phyloP scores from a whole-genome alignment of 2,797 vertebrate genomes.

The Passerculus sandwichensis region DNA sequence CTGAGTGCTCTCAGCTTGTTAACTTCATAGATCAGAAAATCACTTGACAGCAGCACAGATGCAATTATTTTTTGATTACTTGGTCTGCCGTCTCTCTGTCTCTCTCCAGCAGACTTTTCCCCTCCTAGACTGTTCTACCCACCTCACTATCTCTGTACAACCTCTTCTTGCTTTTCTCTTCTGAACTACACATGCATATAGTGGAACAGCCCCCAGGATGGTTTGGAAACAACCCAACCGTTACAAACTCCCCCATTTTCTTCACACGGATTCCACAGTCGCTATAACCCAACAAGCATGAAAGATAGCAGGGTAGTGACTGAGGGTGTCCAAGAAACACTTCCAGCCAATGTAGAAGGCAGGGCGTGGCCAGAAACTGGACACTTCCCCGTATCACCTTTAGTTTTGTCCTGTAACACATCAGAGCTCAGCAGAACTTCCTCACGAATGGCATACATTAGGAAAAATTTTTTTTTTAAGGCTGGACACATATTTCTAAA shows the following conservation, averaged over 20 bases:
- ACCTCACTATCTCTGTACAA: neutral
- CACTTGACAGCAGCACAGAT: neutral
- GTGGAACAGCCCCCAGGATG: neutral
- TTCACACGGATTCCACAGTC: neutral
- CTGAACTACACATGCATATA: neutral
- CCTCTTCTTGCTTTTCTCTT: neutral
- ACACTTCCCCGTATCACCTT: neutral
- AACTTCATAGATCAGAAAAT: constrained; percentile 16
- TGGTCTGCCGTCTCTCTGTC: neutral
- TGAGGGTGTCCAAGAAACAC: neutral
- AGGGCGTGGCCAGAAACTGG: neutral
- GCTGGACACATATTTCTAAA: neutral
- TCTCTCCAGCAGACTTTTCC: neutral
- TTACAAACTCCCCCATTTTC: neutral
- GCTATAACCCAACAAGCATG: neutral
- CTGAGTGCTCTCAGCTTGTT: neutral
- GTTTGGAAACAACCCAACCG: neutral
- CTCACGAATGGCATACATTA: neutral
- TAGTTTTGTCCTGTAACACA: neutral
- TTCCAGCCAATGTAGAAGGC: neutral
- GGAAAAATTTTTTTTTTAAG: neutral
- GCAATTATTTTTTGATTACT: neutral
- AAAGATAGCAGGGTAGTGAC: neutral
- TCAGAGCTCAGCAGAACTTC: neutral
- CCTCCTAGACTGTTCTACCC: neutral